Conservation (phyloP, 2,888 invertebrate species). For the Tachystola acroxantha region DNA sequence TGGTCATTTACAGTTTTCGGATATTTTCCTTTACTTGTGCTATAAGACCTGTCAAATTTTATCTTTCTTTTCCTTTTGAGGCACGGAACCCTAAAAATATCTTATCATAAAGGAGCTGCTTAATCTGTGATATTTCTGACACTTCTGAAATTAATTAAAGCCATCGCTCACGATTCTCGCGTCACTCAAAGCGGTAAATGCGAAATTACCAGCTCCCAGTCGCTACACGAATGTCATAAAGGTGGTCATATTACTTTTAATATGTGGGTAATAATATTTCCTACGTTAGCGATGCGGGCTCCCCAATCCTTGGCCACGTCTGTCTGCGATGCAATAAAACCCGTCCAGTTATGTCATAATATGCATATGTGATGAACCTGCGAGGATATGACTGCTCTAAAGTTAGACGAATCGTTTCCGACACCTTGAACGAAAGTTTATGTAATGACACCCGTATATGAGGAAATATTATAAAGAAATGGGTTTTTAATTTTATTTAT, state of each 20-base stretch:
- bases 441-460: conserved; percentile 18
- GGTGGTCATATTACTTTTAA: conserved; percentile 28
- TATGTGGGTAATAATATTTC: conserved; percentile 38
- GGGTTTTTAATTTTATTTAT: not conserved
- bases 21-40: too few relatives aligned
- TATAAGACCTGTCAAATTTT: too few relatives aligned
- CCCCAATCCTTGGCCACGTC: conserved; percentile 59
- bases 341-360: conserved; percentile 61
- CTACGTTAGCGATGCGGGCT: conserved; percentile 23
- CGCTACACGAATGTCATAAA: conserved; percentile 47
- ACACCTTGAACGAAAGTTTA: conserved; percentile 28
- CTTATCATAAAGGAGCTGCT: too few relatives aligned
- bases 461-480: conserved; percentile 1
- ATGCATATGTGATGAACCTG: conserved; percentile 64
- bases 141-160: not conserved
- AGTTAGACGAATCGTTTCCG: conserved; percentile 42
- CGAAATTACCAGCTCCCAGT: conserved; percentile 40
- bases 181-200: conserved; percentile 25
- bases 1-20: too few relatives aligned
- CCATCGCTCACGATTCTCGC: not conserved
- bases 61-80: too few relatives aligned
- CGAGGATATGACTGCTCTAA: conserved; percentile 43
- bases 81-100: too few relatives aligned
- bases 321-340: conserved; percentile 65
- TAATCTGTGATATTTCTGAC: too few relatives aligned